Evolutionary conservation across 2,888 invertebrate species (phyloP), one percentile per base, ranked within the genome.

Genomic region (Koerneria pararmatus): DNA sequence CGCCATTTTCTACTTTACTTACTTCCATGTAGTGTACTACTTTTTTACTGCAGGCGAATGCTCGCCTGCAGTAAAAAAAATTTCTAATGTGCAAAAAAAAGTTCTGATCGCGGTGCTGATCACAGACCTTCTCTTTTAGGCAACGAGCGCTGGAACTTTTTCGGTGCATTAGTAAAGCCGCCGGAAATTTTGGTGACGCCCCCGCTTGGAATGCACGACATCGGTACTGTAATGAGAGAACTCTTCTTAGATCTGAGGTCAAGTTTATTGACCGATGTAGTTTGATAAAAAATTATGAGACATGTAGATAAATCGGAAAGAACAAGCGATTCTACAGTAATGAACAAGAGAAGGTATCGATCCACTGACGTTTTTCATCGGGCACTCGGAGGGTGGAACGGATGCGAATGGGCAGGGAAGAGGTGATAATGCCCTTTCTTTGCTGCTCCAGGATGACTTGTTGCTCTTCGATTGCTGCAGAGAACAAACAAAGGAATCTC

Each of bases 181-280:
- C 67, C 68, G 6, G 73, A 74, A 51, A 72, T 54, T 59, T 76
- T 75, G 60, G 65, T 51, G 15, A 72, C 65, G 59, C 69, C 73
- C 1, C 63, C 63, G 2, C 70, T 69, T 4, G 69, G 69, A 24
- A 74, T 74, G 8, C 72, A 75, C 22, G 61, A 37, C 78, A 78
- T 79, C 15, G 78, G 78, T 8, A 74, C 77, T 78, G 64, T 49
- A 70, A 65, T n/a, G n/a, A n/a, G n/a, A n/a, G n/a, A n/a, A n/a
- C n/a, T n/a, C n/a, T n/a, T n/a, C n/a, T n/a, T n/a, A n/a, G n/a
- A n/a, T n/a, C n/a, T n/a, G n/a, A n/a, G n/a, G n/a, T n/a, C n/a
- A n/a, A n/a, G n/a, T n/a, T n/a, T n/a, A n/a, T n/a, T n/a, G n/a
- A n/a, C n/a, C n/a, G n/a, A n/a, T n/a, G n/a, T n/a, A n/a, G n/a